These are phyloP conservation scores for Conus betulinus DNA, from an alignment of 1,140 invertebrate genomes.

Conservation along the genomic window DNA sequence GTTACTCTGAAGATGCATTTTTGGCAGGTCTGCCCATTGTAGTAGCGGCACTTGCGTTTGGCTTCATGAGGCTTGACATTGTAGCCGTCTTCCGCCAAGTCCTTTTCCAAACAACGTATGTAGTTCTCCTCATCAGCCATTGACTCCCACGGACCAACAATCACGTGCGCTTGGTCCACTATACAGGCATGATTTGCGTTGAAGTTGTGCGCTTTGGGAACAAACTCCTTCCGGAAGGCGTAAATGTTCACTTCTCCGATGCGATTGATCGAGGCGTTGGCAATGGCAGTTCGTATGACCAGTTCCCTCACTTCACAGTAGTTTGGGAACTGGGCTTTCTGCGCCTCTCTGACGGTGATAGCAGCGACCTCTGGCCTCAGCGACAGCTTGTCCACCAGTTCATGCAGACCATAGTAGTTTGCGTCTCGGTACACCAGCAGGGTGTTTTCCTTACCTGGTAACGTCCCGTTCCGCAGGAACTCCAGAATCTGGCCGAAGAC, in stretches of 20 bases:
- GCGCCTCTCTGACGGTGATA: slow-evolving; percentile 61
- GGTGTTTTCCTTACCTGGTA: slow-evolving; percentile 62
- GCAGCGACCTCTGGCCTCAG: slow-evolving; percentile 62
- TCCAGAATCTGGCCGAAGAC: slow-evolving; percentile 68
- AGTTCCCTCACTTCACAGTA: slow-evolving; percentile 60
- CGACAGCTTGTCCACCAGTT: slow-evolving; percentile 61
- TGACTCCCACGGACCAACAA: slow-evolving; percentile 65
- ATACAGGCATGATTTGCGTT: slow-evolving; percentile 69
- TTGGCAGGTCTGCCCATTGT: slow-evolving; percentile 70
- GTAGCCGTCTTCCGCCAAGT: slow-evolving; percentile 68
- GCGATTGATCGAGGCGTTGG: slow-evolving; percentile 60
- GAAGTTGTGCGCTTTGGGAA: slow-evolving; percentile 61
- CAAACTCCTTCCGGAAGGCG: slow-evolving; percentile 66
- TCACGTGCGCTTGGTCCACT: slow-evolving; percentile 63
- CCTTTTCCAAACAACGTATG: slow-evolving; percentile 66
- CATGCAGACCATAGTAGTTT: slow-evolving; percentile 68
- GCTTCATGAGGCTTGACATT: slow-evolving; percentile 65
- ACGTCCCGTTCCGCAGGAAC: slow-evolving; percentile 64
- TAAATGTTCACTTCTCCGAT: slow-evolving; percentile 67
- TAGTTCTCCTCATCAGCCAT: slow-evolving; percentile 68
- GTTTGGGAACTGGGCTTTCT: slow-evolving; percentile 66
- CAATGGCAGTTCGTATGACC: slow-evolving; percentile 61
- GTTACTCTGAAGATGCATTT: slow-evolving; percentile 66
- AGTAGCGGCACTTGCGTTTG: slow-evolving; percentile 69
- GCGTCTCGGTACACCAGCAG: slow-evolving; percentile 64